Evolutionary conservation across 2,888 invertebrate species (phyloP).

Genomic region (Metellina segmentata): DNA sequence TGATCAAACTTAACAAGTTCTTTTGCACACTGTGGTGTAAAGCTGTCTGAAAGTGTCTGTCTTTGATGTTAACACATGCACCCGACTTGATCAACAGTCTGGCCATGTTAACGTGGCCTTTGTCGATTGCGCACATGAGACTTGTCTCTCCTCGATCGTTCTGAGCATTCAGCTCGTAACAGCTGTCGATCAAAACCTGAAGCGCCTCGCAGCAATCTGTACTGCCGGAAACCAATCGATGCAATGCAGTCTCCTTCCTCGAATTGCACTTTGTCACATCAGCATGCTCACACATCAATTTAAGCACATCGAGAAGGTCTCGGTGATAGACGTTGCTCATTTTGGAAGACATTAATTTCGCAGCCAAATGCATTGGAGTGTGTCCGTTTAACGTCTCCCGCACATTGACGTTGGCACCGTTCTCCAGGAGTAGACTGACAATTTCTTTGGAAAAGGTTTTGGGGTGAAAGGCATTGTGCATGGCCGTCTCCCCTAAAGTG

Average conservation of each 20-base stretch:
- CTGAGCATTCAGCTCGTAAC: constrained; percentile 73
- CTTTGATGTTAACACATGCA: constrained; percentile 71
- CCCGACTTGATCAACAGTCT: constrained; percentile 56
- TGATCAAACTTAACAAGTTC: constrained; percentile 76
- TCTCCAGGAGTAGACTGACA: constrained; percentile 67
- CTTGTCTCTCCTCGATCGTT: constrained; percentile 76
- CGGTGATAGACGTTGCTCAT: constrained; percentile 29
- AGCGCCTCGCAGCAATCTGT: constrained; percentile 62
- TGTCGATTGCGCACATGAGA: constrained; percentile 76
- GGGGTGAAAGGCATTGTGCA: constrained; percentile 76
- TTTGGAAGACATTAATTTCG: constrained; percentile 54
- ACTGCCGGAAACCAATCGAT: constrained; percentile 57
- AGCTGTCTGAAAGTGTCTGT: constrained; percentile 77
- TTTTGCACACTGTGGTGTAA: constrained; percentile 79
- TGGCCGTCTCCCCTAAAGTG: constrained; percentile 76
- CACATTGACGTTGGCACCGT: constrained; percentile 70
- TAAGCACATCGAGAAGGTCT: constrained; percentile 57
- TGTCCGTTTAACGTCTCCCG: constrained; percentile 75
- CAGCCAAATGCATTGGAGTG: constrained; percentile 76
- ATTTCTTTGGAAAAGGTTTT: constrained; percentile 68
- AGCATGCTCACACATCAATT: constrained; percentile 45
- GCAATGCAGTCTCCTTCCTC: constrained; percentile 76
- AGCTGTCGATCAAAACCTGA: constrained; percentile 67
- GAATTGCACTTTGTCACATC: constrained; percentile 63
- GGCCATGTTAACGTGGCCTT: constrained; percentile 55